Evolutionary conservation across 2,888 invertebrate genomes (phyloP).

Genomic region (Nesidiocoris tenuis): DNA sequence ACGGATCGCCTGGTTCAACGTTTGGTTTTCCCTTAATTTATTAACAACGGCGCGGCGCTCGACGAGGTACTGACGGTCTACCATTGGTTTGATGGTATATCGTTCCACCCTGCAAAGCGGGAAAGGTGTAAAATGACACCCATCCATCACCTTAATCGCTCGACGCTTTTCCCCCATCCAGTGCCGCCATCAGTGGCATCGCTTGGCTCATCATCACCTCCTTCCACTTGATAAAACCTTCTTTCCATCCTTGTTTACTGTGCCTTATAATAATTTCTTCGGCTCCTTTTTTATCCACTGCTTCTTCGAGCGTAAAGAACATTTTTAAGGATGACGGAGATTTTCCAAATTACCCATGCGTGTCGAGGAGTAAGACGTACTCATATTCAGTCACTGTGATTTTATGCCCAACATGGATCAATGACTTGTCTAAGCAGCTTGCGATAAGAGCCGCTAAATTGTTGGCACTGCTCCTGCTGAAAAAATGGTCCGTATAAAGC

Average conservation of each 20-base stretch:
- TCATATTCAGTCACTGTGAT: no score
- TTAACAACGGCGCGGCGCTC: background rate
- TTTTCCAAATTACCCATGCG: background rate
- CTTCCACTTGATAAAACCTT: conserved; percentile 36
- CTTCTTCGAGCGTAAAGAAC: background rate
- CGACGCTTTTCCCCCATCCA: conserved; percentile 3
- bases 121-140: conserved; percentile 36
- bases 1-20: background rate
- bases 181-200: background rate
- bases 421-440: no score
- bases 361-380: no score
- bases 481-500: no score
- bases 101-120: conserved; percentile 15
- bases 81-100: conserved; percentile 38
- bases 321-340: background rate
- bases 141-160: conserved; percentile 37
- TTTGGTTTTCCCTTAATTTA: background rate
- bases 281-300: background rate
- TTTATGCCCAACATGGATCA: no score
- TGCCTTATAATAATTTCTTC: background rate
- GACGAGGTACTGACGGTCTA: conserved; percentile 20
- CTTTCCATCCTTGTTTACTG: background rate
- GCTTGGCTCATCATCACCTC: conserved; percentile 11
- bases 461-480: no score
- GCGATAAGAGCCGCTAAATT: no score